Conservation (phyloP, 1,140 invertebrate species). For the Pogonomyrmex californicus region DNA sequence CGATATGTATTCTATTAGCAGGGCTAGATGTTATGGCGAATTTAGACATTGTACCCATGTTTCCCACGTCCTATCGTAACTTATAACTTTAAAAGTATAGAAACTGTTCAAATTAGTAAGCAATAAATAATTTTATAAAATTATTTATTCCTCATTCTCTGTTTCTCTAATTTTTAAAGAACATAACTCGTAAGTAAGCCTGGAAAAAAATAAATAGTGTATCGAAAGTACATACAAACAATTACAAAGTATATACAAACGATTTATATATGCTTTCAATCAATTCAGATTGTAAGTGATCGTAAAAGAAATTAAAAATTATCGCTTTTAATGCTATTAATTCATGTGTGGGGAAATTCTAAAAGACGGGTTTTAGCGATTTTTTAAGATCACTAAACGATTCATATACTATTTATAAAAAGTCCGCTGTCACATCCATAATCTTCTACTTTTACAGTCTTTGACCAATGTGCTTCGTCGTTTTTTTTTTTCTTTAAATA, state of each 20-base stretch:
- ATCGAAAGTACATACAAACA: neutral
- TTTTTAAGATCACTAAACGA: constrained; percentile 52
- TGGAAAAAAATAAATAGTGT: constrained; percentile 44
- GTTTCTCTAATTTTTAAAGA: constrained; percentile 5
- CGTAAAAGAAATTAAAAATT: constrained; percentile 50
- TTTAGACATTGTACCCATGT: constrained; percentile 79
- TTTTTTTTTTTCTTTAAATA: constrained; percentile 59
- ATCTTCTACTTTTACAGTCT: constrained; percentile 65
- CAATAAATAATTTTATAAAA: constrained; percentile 71
- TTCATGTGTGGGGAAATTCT: constrained; percentile 50
- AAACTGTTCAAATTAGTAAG: constrained; percentile 46
- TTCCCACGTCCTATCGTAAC: constrained; percentile 38
- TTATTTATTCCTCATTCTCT: constrained; percentile 44
- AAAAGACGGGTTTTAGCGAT: constrained; percentile 27
- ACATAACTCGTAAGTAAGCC: constrained; percentile 34
- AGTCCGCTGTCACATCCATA: constrained; percentile 36
- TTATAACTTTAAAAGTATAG: constrained; percentile 32
- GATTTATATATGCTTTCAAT: constrained; percentile 49
- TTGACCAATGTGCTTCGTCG: constrained; percentile 68
- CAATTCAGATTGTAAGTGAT: constrained; percentile 61
- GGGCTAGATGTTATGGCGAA: constrained; percentile 80
- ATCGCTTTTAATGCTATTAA: constrained; percentile 47
- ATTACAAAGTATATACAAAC: constrained; percentile 41
- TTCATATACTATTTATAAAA: constrained; percentile 60
- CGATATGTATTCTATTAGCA: constrained; percentile 86